Evolutionary conservation across 2,888 invertebrate species (phyloP).

Genomic region (Alloscopus bannaensis): DNA sequence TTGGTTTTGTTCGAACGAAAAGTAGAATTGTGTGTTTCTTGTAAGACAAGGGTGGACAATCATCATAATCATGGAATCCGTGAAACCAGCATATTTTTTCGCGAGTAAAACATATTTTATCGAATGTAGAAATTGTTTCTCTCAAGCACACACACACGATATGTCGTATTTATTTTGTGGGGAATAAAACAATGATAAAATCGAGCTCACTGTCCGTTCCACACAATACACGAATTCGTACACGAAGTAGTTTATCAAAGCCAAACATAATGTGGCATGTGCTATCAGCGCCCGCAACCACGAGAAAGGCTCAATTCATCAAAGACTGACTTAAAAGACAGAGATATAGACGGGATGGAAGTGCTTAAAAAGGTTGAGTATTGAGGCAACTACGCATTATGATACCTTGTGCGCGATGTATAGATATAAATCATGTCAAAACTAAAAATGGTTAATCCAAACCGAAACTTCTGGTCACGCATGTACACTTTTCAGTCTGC

Average conservation of each 20-base stretch:
- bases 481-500: conserved; percentile 4
- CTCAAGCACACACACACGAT: background rate
- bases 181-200: background rate
- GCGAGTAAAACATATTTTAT: background rate
- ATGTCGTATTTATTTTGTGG: background rate
- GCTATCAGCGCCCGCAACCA: too few relatives aligned
- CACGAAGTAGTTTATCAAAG: background rate
- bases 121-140: background rate
- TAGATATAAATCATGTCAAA: conserved; percentile 6
- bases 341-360: background rate
- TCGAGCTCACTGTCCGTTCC: background rate
- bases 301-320: too few relatives aligned
- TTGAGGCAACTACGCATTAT: background rate
- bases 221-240: background rate
- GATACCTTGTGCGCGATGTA: too few relatives aligned
- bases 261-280: background rate
- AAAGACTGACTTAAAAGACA: background rate
- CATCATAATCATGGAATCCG: too few relatives aligned
- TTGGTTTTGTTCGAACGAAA: too few relatives aligned
- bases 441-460: conserved; percentile 17
- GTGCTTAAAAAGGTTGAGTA: background rate
- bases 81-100: background rate
- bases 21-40: too few relatives aligned
- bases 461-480: conserved; percentile 37
- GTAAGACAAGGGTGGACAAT: too few relatives aligned